These are phyloP conservation scores for Istiophorus platypterus DNA, from an alignment of 2,113 vertebrate genomes.

Conservation along the genomic window DNA sequence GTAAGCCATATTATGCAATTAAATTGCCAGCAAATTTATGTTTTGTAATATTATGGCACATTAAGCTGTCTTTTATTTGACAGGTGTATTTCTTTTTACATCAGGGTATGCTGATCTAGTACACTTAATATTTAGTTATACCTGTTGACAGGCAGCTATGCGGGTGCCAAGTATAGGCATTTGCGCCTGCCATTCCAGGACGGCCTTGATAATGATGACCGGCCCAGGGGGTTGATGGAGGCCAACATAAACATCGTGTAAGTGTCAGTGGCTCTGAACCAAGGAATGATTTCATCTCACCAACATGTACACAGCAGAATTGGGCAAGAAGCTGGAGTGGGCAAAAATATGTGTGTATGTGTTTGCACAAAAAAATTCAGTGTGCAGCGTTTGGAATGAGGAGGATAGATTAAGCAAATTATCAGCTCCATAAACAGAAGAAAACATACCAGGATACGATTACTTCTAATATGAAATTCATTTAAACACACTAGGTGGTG, in stretches of 20 bases:
- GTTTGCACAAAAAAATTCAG: neutral
- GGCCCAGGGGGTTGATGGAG: conserved; percentile 33
- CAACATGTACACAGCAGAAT: conserved; percentile 41
- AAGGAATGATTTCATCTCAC: conserved; percentile 63
- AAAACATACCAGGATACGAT: neutral
- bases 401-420: neutral
- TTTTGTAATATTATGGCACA: conserved; percentile 23
- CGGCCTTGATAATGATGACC: conserved; percentile 47
- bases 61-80: conserved; percentile 46
- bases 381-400: neutral
- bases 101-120: conserved; percentile 26
- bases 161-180: conserved; percentile 43
- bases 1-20: conserved; percentile 30
- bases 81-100: conserved; percentile 31
- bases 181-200: conserved; percentile 40
- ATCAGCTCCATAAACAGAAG: neutral
- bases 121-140: neutral
- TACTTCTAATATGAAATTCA: conserved; percentile 7
- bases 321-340: conserved; percentile 37
- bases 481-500: conserved; percentile 9
- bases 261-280: conserved; percentile 49
- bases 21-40: conserved; percentile 23
- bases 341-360: conserved; percentile 37
- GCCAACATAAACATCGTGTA: conserved; percentile 55
- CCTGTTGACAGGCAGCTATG: conserved; percentile 45